phyloP scores from a whole-genome alignment of 2,113 vertebrate genomes.

The Eudyptes chrysolophus region DNA sequence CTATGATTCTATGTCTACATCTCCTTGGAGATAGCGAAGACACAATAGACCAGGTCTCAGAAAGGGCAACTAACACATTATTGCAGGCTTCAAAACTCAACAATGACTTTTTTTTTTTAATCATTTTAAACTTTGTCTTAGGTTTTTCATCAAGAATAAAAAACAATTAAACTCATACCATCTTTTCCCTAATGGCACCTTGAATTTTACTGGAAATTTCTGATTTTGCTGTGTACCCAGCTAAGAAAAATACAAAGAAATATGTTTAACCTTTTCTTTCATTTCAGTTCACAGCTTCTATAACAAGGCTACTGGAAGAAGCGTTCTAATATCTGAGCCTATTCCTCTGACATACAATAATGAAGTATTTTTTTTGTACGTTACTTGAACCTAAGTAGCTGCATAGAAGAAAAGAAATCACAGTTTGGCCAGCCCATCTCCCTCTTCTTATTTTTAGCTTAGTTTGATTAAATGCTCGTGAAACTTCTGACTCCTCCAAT shows the following conservation, averaged over 20 bases:
- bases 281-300: not conserved
- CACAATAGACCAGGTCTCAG: slow-evolving; percentile 1
- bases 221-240: not conserved
- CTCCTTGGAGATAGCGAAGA: slow-evolving; percentile 8
- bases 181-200: not conserved
- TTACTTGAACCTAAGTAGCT: not conserved
- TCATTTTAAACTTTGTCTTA: not conserved
- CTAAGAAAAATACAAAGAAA: not conserved
- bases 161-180: not conserved
- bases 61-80: slow-evolving; percentile 4
- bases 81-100: not conserved
- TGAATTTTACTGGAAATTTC: not conserved
- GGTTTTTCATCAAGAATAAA: not conserved
- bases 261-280: not conserved
- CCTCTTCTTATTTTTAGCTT: not conserved
- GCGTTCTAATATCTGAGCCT: not conserved
- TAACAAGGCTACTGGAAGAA: not conserved
- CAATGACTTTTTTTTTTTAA: not conserved
- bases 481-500: not conserved
- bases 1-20: not conserved
- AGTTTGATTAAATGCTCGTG: not conserved
- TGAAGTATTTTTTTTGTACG: slow-evolving; percentile 4
- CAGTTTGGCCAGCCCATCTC: not conserved
- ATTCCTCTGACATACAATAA: not conserved
- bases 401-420: not conserved